Evolutionary conservation across 2,113 vertebrate species (phyloP), one percentile per base, ranked within the genome.

Genomic region (Callipepla squamata): DNA sequence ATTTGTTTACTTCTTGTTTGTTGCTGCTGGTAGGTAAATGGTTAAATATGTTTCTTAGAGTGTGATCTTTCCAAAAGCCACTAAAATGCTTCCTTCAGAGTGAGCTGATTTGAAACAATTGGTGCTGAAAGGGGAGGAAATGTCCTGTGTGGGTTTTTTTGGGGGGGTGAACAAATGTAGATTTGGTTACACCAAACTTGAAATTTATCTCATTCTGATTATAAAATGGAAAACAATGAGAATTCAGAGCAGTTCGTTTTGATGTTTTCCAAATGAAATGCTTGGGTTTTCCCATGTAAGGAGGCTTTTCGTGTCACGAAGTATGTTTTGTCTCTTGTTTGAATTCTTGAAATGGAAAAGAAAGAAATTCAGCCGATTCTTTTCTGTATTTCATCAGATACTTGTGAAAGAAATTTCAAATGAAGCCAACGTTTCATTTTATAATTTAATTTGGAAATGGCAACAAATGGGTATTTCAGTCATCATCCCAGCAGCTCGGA

Each of bases 41-140:
- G 47, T 32, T 73, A 91, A 85, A 93, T 80, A 57, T 19, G 51
- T 65, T 94, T 92, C 82, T 88, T 72, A 17, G 67, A 61, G 79
- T 77, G 91, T 53, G 76, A 91, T 90, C 89, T 80, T 67, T 34
- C 87, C 79, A 92, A 66, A 85, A 58, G 62, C 45, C 66, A 14
- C 70, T 59, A 69, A 66, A 91, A 93, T 50, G 12, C 32, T 79
- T 96, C 91, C 84, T 86, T 62, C 53, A 17, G 48, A 72, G 77
- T 69, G 40, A 0, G 0, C 8, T 80, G 83, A 65, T 53, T 73
- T 62, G 80, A 87, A 50, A 89, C 58, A 86, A 28, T 8, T 72
- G 20, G 13, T 17, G 23, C 53, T 42, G 7, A 22, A 75, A 34
- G 20, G 51, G 53, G 44, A 80, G 32, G 42, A 87, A 90, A 45